Evolutionary conservation across 2,888 invertebrate species (phyloP), one percentile per base, ranked within the genome.

Genomic region (Cheilosia scutellata): DNA sequence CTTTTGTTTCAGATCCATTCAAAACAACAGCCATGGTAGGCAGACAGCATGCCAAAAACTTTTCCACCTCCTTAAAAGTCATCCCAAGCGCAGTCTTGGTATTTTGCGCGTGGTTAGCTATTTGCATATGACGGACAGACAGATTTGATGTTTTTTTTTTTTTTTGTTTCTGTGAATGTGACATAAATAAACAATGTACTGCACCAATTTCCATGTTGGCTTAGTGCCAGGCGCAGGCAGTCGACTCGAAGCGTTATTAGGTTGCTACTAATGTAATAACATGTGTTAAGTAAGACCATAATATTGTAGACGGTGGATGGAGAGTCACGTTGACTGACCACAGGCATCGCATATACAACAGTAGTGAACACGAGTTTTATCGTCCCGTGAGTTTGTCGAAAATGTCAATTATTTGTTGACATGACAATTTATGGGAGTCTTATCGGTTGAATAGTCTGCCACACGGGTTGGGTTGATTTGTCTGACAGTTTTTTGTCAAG

Each of bases 141-240:
- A 62, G 60, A 65, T 51, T 74, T 6, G 37, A 57, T 74, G 49
- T 63, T 58, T 60, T 72, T 60, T 27, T 37, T 60, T 25, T n/a
- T 40, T 25, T 33, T 31, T 40, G n/a, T n/a, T 27, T 11, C 25
- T 16, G 29, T 16, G 74, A 63, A 71, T 75, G 70, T 71, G 74
- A 84, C 70, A 71, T 80, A 76, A 84, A 79, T 84, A 80, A 65
- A 80, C 84, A 84, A 80, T 84, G 71, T 31, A 66, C 65, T 80
- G 84, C 44, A 84, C 71, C 76, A 65, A 84, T 80, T 80, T 84
- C 75, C 75, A 84, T 80, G 84, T 84, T 80, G 84, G 84, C 71
- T 75, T 71, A 71, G 71, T 60, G 80, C 84, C 84, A 84, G 70
- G 47, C 75, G 40, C 42, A 29, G n/a, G 16, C n/a, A 33, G 37